A percentile compares a stretch with the other conserved stretches of the same genome.
phyloP scores from a whole-genome alignment of 1,140 invertebrate species.

The Atta texana region DNA sequence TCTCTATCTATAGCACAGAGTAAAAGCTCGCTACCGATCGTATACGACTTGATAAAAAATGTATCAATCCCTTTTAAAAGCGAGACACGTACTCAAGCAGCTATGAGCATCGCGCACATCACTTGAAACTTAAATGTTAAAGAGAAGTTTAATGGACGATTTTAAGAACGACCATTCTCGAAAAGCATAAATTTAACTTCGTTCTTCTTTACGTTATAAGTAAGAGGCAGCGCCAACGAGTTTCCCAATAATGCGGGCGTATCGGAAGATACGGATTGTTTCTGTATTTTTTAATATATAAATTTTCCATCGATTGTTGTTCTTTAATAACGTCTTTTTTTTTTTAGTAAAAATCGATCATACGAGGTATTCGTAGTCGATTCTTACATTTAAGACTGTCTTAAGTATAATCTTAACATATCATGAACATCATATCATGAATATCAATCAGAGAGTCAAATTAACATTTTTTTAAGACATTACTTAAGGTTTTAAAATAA shows the following conservation, averaged over 20 bases:
- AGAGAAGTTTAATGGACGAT: conserved; percentile 37
- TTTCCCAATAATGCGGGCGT: conserved; percentile 35
- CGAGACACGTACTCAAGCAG: conserved; percentile 29
- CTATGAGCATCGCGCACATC: too few relatives aligned
- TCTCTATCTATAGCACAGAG: conserved; percentile 6
- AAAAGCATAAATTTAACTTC: conserved; percentile 46
- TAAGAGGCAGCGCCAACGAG: conserved; percentile 4
- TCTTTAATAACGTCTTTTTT: conserved; percentile 5
- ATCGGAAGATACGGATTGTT: conserved; percentile 3
- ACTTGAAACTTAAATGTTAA: conserved; percentile 46
- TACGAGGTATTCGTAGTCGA: too few relatives aligned
- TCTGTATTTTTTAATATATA: not conserved
- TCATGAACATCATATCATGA: too few relatives aligned
- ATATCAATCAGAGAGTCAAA: too few relatives aligned
- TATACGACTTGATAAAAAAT: conserved; percentile 51
- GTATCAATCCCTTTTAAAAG: conserved; percentile 49
- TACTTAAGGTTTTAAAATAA: too few relatives aligned
- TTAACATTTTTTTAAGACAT: too few relatives aligned
- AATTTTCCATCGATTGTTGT: not conserved
- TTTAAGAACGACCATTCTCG: conserved; percentile 10
- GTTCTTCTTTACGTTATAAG: conserved; percentile 11
- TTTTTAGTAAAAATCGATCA: not conserved
- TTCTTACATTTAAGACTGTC: too few relatives aligned
- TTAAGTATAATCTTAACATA: too few relatives aligned
- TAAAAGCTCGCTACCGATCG: not conserved